Evolutionary conservation across 2,888 invertebrate genomes (phyloP).

Genomic region (Chelonus formosanus): DNA sequence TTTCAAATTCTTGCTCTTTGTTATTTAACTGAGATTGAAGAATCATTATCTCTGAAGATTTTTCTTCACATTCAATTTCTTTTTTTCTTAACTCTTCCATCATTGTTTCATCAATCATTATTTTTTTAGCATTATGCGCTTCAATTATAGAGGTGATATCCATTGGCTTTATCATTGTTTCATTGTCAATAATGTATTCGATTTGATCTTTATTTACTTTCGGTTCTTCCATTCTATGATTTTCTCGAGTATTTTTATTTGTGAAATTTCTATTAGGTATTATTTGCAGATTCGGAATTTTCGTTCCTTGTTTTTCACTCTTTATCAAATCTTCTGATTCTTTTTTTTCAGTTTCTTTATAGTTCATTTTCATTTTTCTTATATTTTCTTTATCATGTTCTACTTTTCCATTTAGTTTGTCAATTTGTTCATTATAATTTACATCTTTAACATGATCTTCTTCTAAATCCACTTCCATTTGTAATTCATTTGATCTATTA

Average conservation of each 20-base stretch:
- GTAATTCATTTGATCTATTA: no score
- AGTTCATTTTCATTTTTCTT: slow-evolving; percentile 29
- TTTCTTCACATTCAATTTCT: slow-evolving; percentile 41
- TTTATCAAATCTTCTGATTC: slow-evolving; percentile 40
- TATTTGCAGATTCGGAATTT: slow-evolving; percentile 47
- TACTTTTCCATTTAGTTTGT: slow-evolving; percentile 48
- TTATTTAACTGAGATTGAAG: slow-evolving; percentile 42
- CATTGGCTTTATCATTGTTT: neutral
- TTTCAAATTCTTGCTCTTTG: slow-evolving; percentile 45
- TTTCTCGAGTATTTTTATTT: slow-evolving; percentile 3
- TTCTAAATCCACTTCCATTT: no score
- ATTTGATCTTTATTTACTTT: slow-evolving; percentile 36
- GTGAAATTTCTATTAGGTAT: slow-evolving; percentile 50
- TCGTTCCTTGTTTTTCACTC: slow-evolving; percentile 42
- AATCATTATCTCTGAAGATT: slow-evolving; percentile 39
- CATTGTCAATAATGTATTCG: neutral
- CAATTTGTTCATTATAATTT: slow-evolving; percentile 28
- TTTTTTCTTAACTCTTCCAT: slow-evolving; percentile 38
- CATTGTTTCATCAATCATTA: neutral
- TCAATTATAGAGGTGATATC: neutral
- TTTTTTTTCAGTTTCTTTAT: slow-evolving; percentile 29
- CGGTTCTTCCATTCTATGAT: slow-evolving; percentile 27
- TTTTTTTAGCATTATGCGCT: neutral
- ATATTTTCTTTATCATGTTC: slow-evolving; percentile 37
- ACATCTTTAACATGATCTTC: neutral